phyloP scores from a whole-genome alignment of 2,888 invertebrate genomes.

The Cephus rjabovi region DNA sequence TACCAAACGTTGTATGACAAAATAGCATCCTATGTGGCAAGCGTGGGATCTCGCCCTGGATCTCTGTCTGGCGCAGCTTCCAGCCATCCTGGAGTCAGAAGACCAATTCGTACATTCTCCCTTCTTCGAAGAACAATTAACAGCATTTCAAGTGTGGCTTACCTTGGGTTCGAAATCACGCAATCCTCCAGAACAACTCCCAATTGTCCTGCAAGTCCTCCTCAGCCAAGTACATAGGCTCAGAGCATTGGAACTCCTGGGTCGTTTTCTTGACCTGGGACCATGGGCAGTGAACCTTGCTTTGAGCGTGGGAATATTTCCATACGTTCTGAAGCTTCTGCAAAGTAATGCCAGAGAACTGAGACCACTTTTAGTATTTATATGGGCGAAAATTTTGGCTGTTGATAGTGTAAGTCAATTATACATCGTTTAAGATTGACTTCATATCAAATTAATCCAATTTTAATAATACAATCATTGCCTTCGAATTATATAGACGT shows the following conservation, averaged over 20 bases:
- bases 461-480: not conserved
- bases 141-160: slow-evolving; percentile 97
- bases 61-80: slow-evolving; percentile 91
- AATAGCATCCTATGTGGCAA: slow-evolving; percentile 90
- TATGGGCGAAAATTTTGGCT: slow-evolving; percentile 98
- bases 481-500: slow-evolving; percentile 74
- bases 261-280: slow-evolving; percentile 94
- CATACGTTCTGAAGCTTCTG: slow-evolving; percentile 95
- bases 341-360: slow-evolving; percentile 95
- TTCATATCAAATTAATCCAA: not conserved
- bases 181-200: slow-evolving; percentile 95
- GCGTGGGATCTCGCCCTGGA: slow-evolving; percentile 99
- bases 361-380: slow-evolving; percentile 92
- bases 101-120: slow-evolving; percentile 80
- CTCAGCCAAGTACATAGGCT: slow-evolving; percentile 87
- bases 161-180: slow-evolving; percentile 80
- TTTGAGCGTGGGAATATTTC: slow-evolving; percentile 97
- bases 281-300: slow-evolving; percentile 96
- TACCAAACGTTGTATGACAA: not conserved
- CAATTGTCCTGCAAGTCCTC: slow-evolving; percentile 94
- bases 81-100: slow-evolving; percentile 76
- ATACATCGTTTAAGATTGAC: not conserved
- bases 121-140: slow-evolving; percentile 98
- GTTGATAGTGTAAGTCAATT: slow-evolving; percentile 85
- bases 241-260: slow-evolving; percentile 92